These are phyloP conservation scores for Pempheris klunzingeri DNA, from an alignment of 2,797 vertebrate genomes.

Conservation along the genomic window DNA sequence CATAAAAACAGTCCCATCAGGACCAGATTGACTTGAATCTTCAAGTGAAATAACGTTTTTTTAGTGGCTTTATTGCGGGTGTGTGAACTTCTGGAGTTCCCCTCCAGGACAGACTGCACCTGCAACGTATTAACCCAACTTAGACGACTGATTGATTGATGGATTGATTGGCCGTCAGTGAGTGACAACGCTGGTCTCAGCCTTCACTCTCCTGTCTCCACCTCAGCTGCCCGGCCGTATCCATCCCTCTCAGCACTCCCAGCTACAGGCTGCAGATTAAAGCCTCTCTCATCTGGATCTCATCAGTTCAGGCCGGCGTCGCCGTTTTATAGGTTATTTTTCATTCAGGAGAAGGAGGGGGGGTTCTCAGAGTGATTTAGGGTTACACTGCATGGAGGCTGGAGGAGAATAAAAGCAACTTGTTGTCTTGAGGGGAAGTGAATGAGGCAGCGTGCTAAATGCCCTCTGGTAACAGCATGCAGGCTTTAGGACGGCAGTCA, in stretches of 20 bases:
- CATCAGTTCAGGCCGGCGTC: slow-evolving; percentile 68
- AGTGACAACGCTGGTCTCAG: slow-evolving; percentile 52
- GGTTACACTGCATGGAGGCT: slow-evolving; percentile 66
- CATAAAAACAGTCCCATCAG: not conserved
- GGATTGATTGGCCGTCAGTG: slow-evolving; percentile 49
- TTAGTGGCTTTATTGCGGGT: slow-evolving; percentile 4
- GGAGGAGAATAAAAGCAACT: slow-evolving; percentile 77
- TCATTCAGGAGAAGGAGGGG: slow-evolving; percentile 64
- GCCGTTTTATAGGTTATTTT: slow-evolving; percentile 76
- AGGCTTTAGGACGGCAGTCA: slow-evolving; percentile 33
- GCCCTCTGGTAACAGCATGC: slow-evolving; percentile 55
- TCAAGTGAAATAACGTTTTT: slow-evolving; percentile 1
- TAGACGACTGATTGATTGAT: slow-evolving; percentile 39
- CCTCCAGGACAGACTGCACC: slow-evolving; percentile 33
- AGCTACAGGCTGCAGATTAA: slow-evolving; percentile 68
- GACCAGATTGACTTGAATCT: slow-evolving; percentile 17
- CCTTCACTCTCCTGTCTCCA: slow-evolving; percentile 49
- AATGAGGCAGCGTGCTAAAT: slow-evolving; percentile 53
- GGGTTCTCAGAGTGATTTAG: slow-evolving; percentile 70
- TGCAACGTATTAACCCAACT: slow-evolving; percentile 48
- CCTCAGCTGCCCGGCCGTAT: slow-evolving; percentile 45
- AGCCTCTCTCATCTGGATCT: slow-evolving; percentile 80
- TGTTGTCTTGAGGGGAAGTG: slow-evolving; percentile 59
- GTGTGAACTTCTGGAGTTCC: slow-evolving; percentile 1
- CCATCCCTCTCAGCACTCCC: slow-evolving; percentile 64